Percentiles rank a stretch among this genome's conserved stretches.
These are phyloP conservation scores for Xerus rutilus DNA, from an alignment of 2,797 vertebrate genomes.

Conservation along the genomic window DNA sequence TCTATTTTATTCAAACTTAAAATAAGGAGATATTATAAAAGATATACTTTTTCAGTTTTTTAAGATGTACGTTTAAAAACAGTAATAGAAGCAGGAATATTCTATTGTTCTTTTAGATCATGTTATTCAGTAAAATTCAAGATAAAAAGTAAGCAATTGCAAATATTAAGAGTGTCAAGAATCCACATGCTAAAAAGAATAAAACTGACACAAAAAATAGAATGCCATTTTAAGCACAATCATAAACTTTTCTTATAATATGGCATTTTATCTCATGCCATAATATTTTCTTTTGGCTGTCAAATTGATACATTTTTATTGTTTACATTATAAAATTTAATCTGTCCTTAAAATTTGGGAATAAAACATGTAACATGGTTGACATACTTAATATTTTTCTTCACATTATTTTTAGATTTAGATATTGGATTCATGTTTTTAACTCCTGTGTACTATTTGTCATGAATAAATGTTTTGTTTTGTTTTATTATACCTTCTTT, in stretches of 20 bases:
- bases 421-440: not conserved
- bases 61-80: not conserved
- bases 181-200: not conserved
- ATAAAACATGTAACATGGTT: not conserved
- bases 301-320: not conserved
- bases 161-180: not conserved
- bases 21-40: not conserved
- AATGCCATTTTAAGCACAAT: not conserved
- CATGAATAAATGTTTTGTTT: not conserved
- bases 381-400: not conserved
- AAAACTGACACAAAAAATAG: not conserved
- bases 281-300: not conserved
- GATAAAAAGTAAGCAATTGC: not conserved
- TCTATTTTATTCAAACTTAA: not conserved
- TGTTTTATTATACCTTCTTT: not conserved
- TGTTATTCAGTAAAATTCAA: not conserved
- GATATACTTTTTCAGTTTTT: not conserved
- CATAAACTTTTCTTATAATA: not conserved
- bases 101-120: not conserved
- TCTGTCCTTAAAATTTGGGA: not conserved
- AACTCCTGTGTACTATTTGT: not conserved
- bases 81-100: not conserved
- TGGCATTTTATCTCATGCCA: not conserved
- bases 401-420: conserved; percentile 8
- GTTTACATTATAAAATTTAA: not conserved